Evolutionary conservation across 2,797 vertebrate genomes (phyloP).

Genomic region (Chelon labrosus): DNA sequence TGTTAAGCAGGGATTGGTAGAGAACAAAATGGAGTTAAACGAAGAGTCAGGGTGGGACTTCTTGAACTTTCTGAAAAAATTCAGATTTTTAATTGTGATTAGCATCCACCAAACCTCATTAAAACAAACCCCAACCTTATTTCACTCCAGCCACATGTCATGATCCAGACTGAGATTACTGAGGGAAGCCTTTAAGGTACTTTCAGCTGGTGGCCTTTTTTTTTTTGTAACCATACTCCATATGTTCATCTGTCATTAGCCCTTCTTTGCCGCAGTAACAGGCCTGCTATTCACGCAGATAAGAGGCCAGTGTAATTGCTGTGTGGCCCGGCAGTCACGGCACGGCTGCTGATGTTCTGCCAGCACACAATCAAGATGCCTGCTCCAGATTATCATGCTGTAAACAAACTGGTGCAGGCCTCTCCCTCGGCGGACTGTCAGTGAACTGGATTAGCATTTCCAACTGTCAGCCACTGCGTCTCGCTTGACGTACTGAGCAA

Average conservation of each 20-base stretch:
- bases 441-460: constrained; percentile 51
- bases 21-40: constrained; percentile 4
- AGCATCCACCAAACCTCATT: constrained; percentile 3
- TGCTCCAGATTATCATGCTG: constrained; percentile 73
- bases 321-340: constrained; percentile 56
- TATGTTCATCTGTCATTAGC: constrained; percentile 61
- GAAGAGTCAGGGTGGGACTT: too few relatives aligned
- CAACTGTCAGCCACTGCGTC: constrained; percentile 37
- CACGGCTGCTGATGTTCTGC: constrained; percentile 70
- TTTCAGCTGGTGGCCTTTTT: constrained; percentile 27
- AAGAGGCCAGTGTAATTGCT: constrained; percentile 66
- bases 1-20: not conserved
- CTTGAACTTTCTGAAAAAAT: not conserved
- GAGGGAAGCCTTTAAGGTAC: constrained; percentile 17
- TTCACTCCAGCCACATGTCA: constrained; percentile 10
- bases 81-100: constrained; percentile 11
- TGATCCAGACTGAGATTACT: constrained; percentile 34
- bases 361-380: constrained; percentile 83
- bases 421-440: constrained; percentile 46
- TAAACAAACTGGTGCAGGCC: constrained; percentile 76
- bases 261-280: constrained; percentile 37
- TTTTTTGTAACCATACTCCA: constrained; percentile 29
- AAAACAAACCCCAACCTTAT: constrained; percentile 3
- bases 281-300: constrained; percentile 69
- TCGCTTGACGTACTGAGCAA: constrained; percentile 18